Evolutionary conservation across 1,140 invertebrate species (phyloP), one percentile per base, ranked within the genome.

Genomic region (Danaus melanippus): DNA sequence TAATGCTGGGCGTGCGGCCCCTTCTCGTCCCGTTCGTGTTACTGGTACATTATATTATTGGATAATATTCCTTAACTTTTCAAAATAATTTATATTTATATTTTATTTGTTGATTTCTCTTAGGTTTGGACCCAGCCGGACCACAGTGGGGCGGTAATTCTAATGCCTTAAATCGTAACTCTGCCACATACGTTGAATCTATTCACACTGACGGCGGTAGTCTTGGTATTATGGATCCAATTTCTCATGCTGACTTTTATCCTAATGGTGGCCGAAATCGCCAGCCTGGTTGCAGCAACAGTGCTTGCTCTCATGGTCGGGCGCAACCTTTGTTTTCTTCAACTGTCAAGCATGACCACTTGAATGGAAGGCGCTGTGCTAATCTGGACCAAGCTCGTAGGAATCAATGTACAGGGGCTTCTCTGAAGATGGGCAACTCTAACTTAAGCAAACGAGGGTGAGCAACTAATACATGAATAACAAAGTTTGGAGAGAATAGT

Each of bases 121-220:
- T 43, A 86, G 91, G 90, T 42, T 71, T 93, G 63, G 92, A 93
- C 77, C 90, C 91, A 10, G 92, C 92, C 8, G 81, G 88, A 10
- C 91, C 91, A n/a, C 64, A 78, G 9, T 93, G 79, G 79, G 62
- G 66, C 9, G 59, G 58, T 12, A 82, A 73, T 51, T 46, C 61
- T 2, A 58, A 71, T n/a, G 58, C 67, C 11, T 60, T 80, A 56
- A 72, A 71, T 10, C 60, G 64, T 10, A 74, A 63, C 12, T 91
- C 92, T 69, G 92, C 89, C 0, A 53, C 43, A 47, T 87, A 89
- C 51, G 90, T 91, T 0, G 89, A 92, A 66, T 79, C 87, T 1
- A 90, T 92, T 42, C 91, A 92, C 69, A 90, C 91, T 0, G 88
- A 90, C 52, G 86, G 80, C 11, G 79, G 85, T 8, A 15, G 58